These are phyloP conservation scores for Aspidiotus rigidus DNA, from an alignment of 2,888 invertebrate genomes.

Conservation along the genomic window DNA sequence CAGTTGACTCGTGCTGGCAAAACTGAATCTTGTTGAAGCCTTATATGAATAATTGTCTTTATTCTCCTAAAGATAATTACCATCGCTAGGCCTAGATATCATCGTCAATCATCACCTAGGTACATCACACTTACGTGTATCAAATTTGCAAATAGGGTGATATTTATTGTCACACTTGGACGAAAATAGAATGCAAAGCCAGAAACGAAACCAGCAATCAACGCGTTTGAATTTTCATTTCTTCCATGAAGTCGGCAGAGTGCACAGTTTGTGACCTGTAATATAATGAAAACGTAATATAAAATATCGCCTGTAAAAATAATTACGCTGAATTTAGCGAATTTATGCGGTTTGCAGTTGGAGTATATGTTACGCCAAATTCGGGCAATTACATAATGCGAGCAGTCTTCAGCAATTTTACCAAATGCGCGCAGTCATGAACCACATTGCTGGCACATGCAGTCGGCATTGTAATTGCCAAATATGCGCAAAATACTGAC, in stretches of 20 bases:
- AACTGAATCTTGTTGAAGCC: too few species aligned
- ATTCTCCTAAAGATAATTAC: too few species aligned
- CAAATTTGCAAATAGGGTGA: constrained; percentile 34
- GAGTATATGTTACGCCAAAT: not conserved
- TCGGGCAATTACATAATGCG: too few species aligned
- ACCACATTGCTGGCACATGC: too few species aligned
- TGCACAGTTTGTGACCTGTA: constrained; percentile 46
- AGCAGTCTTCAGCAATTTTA: too few species aligned
- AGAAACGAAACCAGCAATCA: constrained; percentile 51
- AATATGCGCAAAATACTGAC: too few species aligned
- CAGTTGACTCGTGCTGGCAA: too few species aligned
- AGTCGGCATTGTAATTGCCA: too few species aligned
- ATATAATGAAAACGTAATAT: not conserved
- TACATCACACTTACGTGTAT: constrained; percentile 34
- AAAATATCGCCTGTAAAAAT: not conserved
- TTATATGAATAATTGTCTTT: too few species aligned
- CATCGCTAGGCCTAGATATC: too few species aligned
- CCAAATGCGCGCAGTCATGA: too few species aligned
- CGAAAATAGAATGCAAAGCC: constrained; percentile 41
- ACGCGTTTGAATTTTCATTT: constrained; percentile 47
- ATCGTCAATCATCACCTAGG: too few species aligned
- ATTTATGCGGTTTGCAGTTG: not conserved
- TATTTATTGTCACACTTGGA: constrained; percentile 35
- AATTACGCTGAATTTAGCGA: not conserved
- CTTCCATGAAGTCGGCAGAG: constrained; percentile 45